phyloP scores from a whole-genome alignment of 2,797 vertebrate species.

The Halcyon badia region DNA sequence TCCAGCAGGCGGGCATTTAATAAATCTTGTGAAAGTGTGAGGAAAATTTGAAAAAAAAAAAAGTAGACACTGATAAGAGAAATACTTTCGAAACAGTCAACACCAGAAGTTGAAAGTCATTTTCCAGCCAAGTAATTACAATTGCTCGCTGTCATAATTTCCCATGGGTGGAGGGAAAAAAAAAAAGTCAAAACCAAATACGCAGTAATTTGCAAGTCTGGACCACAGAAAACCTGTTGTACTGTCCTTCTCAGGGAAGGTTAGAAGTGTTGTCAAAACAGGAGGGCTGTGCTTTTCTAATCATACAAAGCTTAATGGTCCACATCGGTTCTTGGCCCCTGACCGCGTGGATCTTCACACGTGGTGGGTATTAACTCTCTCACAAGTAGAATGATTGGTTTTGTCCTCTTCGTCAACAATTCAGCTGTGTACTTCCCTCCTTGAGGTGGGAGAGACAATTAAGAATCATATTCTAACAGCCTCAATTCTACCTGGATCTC shows the following conservation, averaged over 20 bases:
- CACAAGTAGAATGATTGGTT: not conserved
- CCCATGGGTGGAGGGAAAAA: not conserved
- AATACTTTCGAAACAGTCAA: conserved; percentile 29
- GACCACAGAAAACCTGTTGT: not conserved
- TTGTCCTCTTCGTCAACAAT: not conserved
- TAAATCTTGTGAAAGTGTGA: conserved; percentile 58
- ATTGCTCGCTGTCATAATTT: conserved; percentile 1
- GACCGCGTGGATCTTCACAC: not conserved
- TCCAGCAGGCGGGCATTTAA: conserved; percentile 35
- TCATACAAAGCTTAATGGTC: not conserved
- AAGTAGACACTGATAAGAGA: conserved; percentile 29
- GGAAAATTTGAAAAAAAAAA: not conserved
- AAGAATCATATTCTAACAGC: not conserved
- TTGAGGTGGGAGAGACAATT: not conserved
- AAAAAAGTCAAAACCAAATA: not conserved
- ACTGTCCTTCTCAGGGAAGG: not conserved
- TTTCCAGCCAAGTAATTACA: conserved; percentile 34
- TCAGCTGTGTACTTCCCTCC: not conserved
- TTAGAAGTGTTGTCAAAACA: not conserved
- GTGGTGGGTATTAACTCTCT: not conserved
- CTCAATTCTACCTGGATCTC: not conserved
- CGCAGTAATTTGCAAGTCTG: not conserved
- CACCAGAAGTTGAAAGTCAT: not conserved
- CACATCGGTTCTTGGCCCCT: not conserved
- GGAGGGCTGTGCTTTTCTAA: not conserved